Percentiles rank a stretch among this genome's conserved stretches.
Conservation (phyloP, 2,797 vertebrate species). For the Esox masquinongy region DNA sequence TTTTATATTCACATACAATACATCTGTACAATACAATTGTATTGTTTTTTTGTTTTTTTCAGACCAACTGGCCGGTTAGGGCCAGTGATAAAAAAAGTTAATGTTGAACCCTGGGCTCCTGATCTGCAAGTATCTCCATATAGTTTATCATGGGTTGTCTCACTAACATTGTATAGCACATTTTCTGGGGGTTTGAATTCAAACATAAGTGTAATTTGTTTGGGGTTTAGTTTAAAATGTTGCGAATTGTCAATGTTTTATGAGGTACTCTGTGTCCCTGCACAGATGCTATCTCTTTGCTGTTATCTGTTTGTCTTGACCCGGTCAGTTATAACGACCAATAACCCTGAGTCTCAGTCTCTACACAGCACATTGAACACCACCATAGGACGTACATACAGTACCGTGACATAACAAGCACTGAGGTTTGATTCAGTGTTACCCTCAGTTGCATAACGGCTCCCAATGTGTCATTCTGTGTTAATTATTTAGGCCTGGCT, state of each 20-base stretch:
- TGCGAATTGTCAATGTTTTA: conserved; percentile 38
- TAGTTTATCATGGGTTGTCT: conserved; percentile 14
- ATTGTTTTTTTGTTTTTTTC: too few relatives aligned
- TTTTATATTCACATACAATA: too few relatives aligned
- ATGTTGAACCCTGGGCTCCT: too few relatives aligned
- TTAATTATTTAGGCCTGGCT: conserved; percentile 36
- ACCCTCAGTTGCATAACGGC: conserved; percentile 51
- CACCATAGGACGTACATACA: background rate
- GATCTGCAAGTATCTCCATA: background rate
- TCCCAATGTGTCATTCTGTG: conserved; percentile 39
- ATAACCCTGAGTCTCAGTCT: background rate
- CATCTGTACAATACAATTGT: too few relatives aligned
- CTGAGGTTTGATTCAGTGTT: conserved; percentile 36
- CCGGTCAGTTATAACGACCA: background rate
- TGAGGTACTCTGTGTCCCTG: conserved; percentile 19
- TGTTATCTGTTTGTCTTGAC: background rate
- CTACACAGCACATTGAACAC: background rate
- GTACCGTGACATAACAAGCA: conserved; percentile 31
- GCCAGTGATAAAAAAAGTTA: too few relatives aligned
- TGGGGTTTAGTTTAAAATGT: conserved; percentile 48
- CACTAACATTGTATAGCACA: conserved; percentile 6
- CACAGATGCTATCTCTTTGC: background rate
- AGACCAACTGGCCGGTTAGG: too few relatives aligned
- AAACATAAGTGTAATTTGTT: conserved; percentile 26
- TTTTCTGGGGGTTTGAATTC: conserved; percentile 19